These are phyloP conservation scores for Bombylius major DNA, from an alignment of 2,888 invertebrate species.

Conservation along the genomic window DNA sequence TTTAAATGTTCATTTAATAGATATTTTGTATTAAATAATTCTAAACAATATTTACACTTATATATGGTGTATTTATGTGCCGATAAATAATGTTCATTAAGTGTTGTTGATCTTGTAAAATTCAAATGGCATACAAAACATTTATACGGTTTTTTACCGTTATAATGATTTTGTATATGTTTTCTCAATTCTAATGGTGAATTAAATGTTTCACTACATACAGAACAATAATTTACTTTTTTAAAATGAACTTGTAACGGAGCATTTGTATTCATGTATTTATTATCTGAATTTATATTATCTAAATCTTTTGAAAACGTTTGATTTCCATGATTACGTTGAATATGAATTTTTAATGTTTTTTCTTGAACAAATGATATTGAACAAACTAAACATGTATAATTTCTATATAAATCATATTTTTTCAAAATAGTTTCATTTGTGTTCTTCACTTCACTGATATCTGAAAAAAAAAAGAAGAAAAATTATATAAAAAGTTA, in stretches of 20 bases:
- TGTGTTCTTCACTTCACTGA: no score
- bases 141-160: slow-evolving; percentile 25
- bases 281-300: background rate
- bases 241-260: background rate
- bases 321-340: slow-evolving; percentile 5
- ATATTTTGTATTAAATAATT: slow-evolving; percentile 38
- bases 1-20: slow-evolving; percentile 39
- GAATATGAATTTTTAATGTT: slow-evolving; percentile 11
- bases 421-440: background rate
- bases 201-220: background rate
- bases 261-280: background rate
- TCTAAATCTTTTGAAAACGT: no score
- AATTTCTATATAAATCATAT: background rate
- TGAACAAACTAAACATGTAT: slow-evolving; percentile 7
- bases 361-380: slow-evolving; percentile 8
- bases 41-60: slow-evolving; percentile 37
- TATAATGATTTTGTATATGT: slow-evolving; percentile 6
- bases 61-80: slow-evolving; percentile 21
- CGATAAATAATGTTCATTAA: slow-evolving; percentile 43
- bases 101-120: slow-evolving; percentile 41
- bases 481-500: no score
- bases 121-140: slow-evolving; percentile 38
- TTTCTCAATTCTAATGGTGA: background rate
- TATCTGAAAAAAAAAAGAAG: no score
- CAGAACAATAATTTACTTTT: background rate